A percentile compares a stretch with the other conserved stretches of the same genome.
These are phyloP conservation scores for Corythoichthys intestinalis DNA, from an alignment of 2,113 vertebrate genomes.

Conservation along the genomic window DNA sequence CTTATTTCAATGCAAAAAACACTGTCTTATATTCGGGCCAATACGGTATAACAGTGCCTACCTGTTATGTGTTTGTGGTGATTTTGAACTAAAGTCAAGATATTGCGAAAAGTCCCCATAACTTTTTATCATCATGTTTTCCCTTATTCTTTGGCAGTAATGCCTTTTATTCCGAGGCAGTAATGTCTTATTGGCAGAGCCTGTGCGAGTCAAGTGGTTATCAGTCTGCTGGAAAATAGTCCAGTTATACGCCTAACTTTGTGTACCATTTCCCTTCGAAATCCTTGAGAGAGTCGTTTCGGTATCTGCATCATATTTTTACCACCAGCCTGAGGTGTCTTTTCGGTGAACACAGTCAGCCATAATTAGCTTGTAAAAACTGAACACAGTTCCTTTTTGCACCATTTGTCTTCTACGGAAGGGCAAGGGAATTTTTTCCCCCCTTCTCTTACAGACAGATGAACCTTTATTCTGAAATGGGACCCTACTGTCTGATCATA, in stretches of 20 bases:
- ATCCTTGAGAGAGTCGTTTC: not conserved
- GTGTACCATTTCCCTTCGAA: not conserved
- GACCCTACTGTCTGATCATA: conserved; percentile 21
- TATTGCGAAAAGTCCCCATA: too few species aligned
- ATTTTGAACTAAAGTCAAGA: too few species aligned
- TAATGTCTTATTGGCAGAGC: too few species aligned
- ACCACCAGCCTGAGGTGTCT: not conserved
- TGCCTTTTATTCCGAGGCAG: not conserved
- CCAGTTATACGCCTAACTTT: not conserved
- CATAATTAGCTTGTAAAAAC: conserved; percentile 6
- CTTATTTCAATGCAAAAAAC: too few species aligned
- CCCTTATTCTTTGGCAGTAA: not conserved
- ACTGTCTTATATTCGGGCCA: too few species aligned
- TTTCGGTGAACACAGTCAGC: conserved; percentile 1
- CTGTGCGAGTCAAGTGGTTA: not conserved
- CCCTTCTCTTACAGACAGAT: conserved; percentile 13
- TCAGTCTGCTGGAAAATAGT: not conserved
- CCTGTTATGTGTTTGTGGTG: too few species aligned
- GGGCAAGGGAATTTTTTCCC: conserved; percentile 1
- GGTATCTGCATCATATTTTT: not conserved
- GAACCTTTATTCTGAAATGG: conserved; percentile 26
- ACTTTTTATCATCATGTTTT: not conserved
- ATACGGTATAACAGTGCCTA: too few species aligned
- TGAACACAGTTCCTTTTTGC: conserved; percentile 7
- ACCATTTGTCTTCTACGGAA: conserved; percentile 17